A percentile compares a stretch with the other conserved stretches of the same genome.
These are phyloP conservation scores for Stenodera caucasica DNA, from an alignment of 2,888 invertebrate species.

Conservation along the genomic window DNA sequence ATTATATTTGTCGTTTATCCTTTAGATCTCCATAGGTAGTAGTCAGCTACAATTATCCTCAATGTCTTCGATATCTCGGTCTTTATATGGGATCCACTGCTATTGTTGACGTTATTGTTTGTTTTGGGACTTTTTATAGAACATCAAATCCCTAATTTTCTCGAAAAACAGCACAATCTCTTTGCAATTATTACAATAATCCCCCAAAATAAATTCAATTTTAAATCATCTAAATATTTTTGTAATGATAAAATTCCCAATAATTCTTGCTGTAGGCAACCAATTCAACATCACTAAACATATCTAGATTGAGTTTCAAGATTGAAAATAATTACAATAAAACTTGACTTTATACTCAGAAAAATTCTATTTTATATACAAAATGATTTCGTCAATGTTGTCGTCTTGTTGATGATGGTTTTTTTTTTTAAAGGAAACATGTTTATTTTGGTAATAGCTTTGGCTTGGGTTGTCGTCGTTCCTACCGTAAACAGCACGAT, in stretches of 20 bases:
- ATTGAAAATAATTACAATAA: constrained; percentile 2
- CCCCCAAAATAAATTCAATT: too few species aligned
- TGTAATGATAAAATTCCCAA: not conserved
- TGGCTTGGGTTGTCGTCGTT: constrained; percentile 4
- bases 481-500: constrained; percentile 1
- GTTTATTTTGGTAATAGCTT: constrained; percentile 6
- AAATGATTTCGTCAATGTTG: not conserved
- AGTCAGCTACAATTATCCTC: not conserved
- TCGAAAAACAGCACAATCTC: not conserved
- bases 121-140: not conserved
- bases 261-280: not conserved
- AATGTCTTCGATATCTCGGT: not conserved
- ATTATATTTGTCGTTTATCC: not conserved
- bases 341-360: not conserved
- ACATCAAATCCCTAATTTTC: not conserved
- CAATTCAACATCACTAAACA: not conserved
- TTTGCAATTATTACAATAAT: too few species aligned
- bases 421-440: not conserved
- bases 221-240: too few species aligned
- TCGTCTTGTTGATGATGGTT: constrained; percentile 1
- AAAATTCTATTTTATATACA: not conserved
- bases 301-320: not conserved
- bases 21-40: not conserved
- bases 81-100: not conserved
- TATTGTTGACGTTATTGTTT: not conserved